Percentiles rank a stretch among this genome's conserved stretches.
Evolutionary conservation across 2,888 invertebrate genomes (phyloP).

Genomic region (Noctua janthina): DNA sequence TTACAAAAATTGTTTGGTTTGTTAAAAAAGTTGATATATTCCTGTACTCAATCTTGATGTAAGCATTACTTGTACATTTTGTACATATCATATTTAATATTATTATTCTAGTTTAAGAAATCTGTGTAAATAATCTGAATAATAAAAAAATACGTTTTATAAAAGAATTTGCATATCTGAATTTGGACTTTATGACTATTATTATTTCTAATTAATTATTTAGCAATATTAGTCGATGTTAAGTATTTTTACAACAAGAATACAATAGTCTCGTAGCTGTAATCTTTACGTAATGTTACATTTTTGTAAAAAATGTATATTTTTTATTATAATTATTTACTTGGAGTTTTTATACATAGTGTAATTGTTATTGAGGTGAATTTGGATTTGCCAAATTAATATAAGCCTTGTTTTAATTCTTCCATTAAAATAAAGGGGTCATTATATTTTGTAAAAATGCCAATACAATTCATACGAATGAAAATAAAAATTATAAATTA

Average conservation of each 20-base stretch:
- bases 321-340: slow-evolving; percentile 87
- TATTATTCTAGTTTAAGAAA: slow-evolving; percentile 72
- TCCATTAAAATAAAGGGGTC: slow-evolving; percentile 86
- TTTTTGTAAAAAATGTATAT: slow-evolving; percentile 89
- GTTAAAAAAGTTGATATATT: slow-evolving; percentile 63
- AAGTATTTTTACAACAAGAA: slow-evolving; percentile 85
- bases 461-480: slow-evolving; percentile 87
- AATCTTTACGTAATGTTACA: slow-evolving; percentile 82
- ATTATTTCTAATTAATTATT: slow-evolving; percentile 77
- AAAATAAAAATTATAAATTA: slow-evolving; percentile 89
- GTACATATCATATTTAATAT: slow-evolving; percentile 82
- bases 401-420: slow-evolving; percentile 87
- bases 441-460: slow-evolving; percentile 89
- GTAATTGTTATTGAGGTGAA: slow-evolving; percentile 86
- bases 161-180: slow-evolving; percentile 84
- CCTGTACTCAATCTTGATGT: slow-evolving; percentile 68
- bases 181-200: slow-evolving; percentile 79
- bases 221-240: slow-evolving; percentile 83
- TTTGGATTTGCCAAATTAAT: slow-evolving; percentile 89
- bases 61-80: slow-evolving; percentile 82
- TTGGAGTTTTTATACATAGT: slow-evolving; percentile 82
- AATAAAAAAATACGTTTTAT: slow-evolving; percentile 74
- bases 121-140: slow-evolving; percentile 85
- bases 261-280: slow-evolving; percentile 79
- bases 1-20: slow-evolving; percentile 58